phyloP scores from a whole-genome alignment of 2,888 invertebrate species.

The Limnephilus rhombicus region DNA sequence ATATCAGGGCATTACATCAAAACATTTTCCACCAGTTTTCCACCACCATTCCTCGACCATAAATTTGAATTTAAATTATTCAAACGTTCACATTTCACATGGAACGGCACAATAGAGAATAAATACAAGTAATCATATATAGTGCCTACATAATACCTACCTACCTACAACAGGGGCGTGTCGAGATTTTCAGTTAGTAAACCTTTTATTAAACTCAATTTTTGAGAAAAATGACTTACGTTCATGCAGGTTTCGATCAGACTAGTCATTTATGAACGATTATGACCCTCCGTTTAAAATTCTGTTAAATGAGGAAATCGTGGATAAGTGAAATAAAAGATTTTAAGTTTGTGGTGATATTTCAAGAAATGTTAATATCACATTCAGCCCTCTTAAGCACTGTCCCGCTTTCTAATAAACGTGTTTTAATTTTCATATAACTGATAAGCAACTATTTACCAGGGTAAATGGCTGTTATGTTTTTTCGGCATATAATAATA shows the following conservation, averaged over 20 bases:
- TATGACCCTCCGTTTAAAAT: background rate
- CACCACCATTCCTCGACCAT: conserved; percentile 35
- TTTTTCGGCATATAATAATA: too few species aligned
- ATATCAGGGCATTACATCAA: conserved; percentile 41
- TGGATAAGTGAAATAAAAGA: too few species aligned
- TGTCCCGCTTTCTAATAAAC: too few species aligned
- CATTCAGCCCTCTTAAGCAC: too few species aligned
- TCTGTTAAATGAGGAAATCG: too few species aligned
- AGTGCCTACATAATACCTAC: conserved; percentile 6
- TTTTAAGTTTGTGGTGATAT: too few species aligned
- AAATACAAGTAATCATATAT: conserved; percentile 40
- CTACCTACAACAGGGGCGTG: background rate
- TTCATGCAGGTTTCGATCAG: background rate
- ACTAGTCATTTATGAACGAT: background rate
- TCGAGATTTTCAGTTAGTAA: background rate
- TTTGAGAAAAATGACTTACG: background rate
- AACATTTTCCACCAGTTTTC: conserved; percentile 44
- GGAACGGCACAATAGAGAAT: conserved; percentile 41
- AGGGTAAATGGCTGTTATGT: too few species aligned
- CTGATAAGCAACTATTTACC: too few species aligned
- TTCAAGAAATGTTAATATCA: too few species aligned
- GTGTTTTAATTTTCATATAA: too few species aligned
- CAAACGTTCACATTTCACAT: conserved; percentile 44
- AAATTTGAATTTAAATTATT: conserved; percentile 53
- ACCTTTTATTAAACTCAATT: background rate